Evolutionary conservation across 2,888 invertebrate species (phyloP).

Genomic region (Chymomyza procnemis): DNA sequence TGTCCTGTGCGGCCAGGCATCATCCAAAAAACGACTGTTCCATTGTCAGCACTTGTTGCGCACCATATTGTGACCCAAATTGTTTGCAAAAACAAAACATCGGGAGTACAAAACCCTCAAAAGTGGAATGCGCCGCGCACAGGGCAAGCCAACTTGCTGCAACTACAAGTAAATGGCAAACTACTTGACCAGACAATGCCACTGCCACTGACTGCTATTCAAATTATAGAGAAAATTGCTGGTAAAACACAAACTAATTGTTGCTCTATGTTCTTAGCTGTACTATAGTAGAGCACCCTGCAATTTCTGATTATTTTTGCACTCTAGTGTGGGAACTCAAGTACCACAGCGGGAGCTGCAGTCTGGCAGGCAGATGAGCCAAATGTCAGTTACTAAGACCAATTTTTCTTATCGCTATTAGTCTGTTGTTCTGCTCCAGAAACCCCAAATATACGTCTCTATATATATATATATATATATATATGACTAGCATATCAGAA

Average conservation of each 20-base stretch:
- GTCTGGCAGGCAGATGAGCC: conserved; percentile 64
- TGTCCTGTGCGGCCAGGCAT: conserved; percentile 19
- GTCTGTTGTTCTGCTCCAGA: conserved; percentile 29
- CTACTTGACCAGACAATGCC: conserved; percentile 59
- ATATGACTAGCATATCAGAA: conserved; percentile 41
- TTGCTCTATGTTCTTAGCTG: conserved; percentile 32
- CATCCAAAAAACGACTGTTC: conserved; percentile 42
- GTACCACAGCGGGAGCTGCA: conserved; percentile 49
- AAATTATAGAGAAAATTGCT: conserved; percentile 65
- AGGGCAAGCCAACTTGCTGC: conserved; percentile 26
- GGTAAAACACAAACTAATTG: conserved; percentile 67
- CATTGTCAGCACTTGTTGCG: conserved; percentile 64
- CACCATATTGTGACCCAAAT: conserved; percentile 64
- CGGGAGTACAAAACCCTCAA: conserved; percentile 21
- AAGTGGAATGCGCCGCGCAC: conserved; percentile 47
- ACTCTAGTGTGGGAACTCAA: conserved; percentile 59
- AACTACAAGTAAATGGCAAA: conserved; percentile 17
- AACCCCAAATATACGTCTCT: conserved; percentile 20
- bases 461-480: too few relatives aligned
- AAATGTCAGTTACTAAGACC: conserved; percentile 33
- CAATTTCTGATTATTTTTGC: neutral
- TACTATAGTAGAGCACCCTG: neutral
- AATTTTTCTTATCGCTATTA: conserved; percentile 38
- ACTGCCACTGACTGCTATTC: conserved; percentile 48
- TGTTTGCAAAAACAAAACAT: conserved; percentile 49